Evolutionary conservation across 2,888 invertebrate genomes (phyloP).

Genomic region (Amblyjoppa proteus): DNA sequence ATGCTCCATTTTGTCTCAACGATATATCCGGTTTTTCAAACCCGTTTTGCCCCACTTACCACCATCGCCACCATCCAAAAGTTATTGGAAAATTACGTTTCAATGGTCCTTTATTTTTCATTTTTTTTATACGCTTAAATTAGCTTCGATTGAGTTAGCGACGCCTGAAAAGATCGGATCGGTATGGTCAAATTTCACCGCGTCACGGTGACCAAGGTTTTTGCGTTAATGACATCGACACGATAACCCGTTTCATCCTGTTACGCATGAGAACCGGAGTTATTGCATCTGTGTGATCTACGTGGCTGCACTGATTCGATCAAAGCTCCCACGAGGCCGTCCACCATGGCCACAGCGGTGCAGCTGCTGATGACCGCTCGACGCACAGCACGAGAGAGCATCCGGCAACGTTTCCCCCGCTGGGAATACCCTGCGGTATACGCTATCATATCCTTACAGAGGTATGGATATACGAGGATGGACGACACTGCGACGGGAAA

Average conservation of each 20-base stretch:
- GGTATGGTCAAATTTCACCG: no score
- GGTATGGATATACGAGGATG: constrained; percentile 54
- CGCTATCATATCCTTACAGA: constrained; percentile 33
- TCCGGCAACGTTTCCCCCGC: constrained; percentile 50
- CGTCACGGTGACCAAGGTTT: background rate
- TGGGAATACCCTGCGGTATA: constrained; percentile 57
- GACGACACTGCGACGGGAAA: constrained; percentile 60
- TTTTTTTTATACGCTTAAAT: background rate
- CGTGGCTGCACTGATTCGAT: constrained; percentile 65
- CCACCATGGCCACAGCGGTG: constrained; percentile 23
- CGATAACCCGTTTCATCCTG: constrained; percentile 41
- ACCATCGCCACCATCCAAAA: no score
- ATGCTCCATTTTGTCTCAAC: no score
- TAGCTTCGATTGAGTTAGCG: no score
- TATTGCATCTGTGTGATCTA: constrained; percentile 65
- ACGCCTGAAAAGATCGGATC: no score
- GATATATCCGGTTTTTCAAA: no score
- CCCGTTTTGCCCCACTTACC: no score
- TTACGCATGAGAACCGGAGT: constrained; percentile 52
- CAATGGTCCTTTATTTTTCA: background rate
- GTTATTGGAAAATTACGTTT: no score
- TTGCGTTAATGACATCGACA: constrained; percentile 54
- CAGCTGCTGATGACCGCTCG: constrained; percentile 61
- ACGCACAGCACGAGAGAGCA: constrained; percentile 25
- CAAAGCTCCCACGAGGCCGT: constrained; percentile 58